Base-by-base conservation (phyloP, 2,113 vertebrate species). In the Echinops telfairi region DNA sequence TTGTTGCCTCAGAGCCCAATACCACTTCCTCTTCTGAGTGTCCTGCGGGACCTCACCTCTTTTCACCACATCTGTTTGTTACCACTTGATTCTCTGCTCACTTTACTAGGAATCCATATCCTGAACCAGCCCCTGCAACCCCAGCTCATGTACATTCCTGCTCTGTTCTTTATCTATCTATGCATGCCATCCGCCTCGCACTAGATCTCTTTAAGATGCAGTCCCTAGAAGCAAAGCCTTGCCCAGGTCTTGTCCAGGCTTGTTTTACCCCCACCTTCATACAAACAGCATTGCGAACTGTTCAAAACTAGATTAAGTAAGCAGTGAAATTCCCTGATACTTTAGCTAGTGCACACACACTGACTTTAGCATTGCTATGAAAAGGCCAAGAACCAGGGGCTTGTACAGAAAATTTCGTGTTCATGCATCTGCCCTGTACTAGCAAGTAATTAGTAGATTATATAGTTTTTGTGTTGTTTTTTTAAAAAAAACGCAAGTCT, bases 291-390 rank as follows among this genome's bases (percentile, higher is more conserved):
- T 78, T 93, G 29, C 76, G 90, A 94, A 94, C 93, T 47, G 66
- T 27, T 97, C 53, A 88, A 77, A 94, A 33, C 73, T 94, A 60
- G 23, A 62, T 92, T 94, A 82, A 31, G 31, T 86, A 88, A 70
- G 73, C 84, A 90, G 80, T 94, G 60, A 33, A n/a, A 40, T 86
- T 94, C 60, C 38, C 38, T 85, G 75, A 86, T 90, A 64, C 10
- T 47, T 10, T 25, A 83, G 38, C 75, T 53, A 83, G 47, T 83
- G 14, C 43, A 40, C 40, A 79, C 31, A 73, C 66, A 88, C 70
- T 83, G 78, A 73, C 27, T 79, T 71, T 90, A 90, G 66, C 89
- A 60, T 53, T 82, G 57, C 73, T 82, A 38, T 58, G 87, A 70
- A 47, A 71, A 90, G 73, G 47, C 47, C 36, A 40, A 68, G 86